Percentiles rank a stretch among this genome's conserved stretches.
These are phyloP conservation scores for Tenthredo scrophulariae DNA, from an alignment of 2,888 invertebrate species.

Conservation along the genomic window DNA sequence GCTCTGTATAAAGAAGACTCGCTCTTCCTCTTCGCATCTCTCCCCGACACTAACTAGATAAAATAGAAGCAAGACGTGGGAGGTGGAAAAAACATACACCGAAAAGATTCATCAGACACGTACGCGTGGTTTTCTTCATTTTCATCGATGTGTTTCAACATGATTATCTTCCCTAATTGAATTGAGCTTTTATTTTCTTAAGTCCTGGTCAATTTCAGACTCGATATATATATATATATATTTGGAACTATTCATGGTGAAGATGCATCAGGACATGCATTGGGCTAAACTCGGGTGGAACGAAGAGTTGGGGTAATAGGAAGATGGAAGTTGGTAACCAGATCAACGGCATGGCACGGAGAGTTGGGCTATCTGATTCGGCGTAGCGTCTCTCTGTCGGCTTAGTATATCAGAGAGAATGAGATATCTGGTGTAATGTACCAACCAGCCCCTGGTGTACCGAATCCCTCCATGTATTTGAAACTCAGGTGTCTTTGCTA, in stretches of 20 bases:
- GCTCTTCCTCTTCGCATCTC: slow-evolving; percentile 3
- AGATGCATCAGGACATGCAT: background rate
- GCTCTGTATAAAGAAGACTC: slow-evolving; percentile 39
- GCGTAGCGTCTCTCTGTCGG: background rate
- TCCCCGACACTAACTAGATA: background rate
- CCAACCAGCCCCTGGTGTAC: background rate
- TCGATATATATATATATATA: background rate
- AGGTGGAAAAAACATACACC: background rate
- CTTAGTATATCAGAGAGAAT: slow-evolving; percentile 25
- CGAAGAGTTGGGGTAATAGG: slow-evolving; percentile 14
- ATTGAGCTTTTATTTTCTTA: background rate
- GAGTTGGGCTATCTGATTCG: slow-evolving; percentile 29
- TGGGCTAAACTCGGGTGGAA: slow-evolving; percentile 12
- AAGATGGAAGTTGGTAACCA: slow-evolving; percentile 24
- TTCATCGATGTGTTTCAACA: background rate
- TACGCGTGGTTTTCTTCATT: background rate
- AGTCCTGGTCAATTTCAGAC: background rate
- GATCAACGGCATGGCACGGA: slow-evolving; percentile 14
- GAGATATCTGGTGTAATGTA: slow-evolving; percentile 14
- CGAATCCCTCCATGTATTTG: background rate
- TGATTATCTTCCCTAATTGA: background rate
- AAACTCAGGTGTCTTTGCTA: background rate
- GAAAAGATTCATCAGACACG: background rate
- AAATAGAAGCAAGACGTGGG: background rate
- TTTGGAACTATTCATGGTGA: background rate